phyloP scores from a whole-genome alignment of 2,797 vertebrate species.

The Poecilia wingei region DNA sequence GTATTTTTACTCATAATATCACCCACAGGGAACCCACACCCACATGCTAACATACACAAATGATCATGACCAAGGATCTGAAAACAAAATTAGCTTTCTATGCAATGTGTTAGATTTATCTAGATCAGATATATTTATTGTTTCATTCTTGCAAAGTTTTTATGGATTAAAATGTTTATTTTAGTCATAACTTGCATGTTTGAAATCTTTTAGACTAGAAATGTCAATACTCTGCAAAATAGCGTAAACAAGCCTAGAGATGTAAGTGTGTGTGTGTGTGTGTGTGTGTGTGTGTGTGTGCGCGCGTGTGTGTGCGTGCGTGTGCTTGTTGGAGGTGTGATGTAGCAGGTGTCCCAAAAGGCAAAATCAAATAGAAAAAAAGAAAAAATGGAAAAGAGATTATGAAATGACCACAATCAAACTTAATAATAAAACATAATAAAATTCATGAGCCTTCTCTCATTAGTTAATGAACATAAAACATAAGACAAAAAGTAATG shows the following conservation, averaged over 20 bases:
- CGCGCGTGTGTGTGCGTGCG: no score
- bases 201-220: not conserved
- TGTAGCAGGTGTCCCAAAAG: not conserved
- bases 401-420: not conserved
- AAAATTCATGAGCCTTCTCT: not conserved
- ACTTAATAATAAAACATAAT: not conserved
- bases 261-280: not conserved
- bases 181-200: not conserved
- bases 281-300: no score
- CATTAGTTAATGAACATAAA: not conserved
- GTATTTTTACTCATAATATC: constrained; percentile 80
- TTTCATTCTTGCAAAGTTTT: not conserved
- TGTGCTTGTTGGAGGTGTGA: not conserved
- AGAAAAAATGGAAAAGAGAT: not conserved
- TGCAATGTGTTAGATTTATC: not conserved
- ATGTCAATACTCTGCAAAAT: not conserved
- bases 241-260: not conserved
- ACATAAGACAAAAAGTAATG: not conserved
- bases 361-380: not conserved
- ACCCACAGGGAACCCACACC: constrained; percentile 42
- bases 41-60: constrained; percentile 33
- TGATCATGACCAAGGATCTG: constrained; percentile 52
- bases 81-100: constrained; percentile 12
- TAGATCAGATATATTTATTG: constrained; percentile 1
- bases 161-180: constrained; percentile 3